These are phyloP conservation scores for Tyto alba DNA, from an alignment of 2,113 vertebrate species.

Conservation along the genomic window DNA sequence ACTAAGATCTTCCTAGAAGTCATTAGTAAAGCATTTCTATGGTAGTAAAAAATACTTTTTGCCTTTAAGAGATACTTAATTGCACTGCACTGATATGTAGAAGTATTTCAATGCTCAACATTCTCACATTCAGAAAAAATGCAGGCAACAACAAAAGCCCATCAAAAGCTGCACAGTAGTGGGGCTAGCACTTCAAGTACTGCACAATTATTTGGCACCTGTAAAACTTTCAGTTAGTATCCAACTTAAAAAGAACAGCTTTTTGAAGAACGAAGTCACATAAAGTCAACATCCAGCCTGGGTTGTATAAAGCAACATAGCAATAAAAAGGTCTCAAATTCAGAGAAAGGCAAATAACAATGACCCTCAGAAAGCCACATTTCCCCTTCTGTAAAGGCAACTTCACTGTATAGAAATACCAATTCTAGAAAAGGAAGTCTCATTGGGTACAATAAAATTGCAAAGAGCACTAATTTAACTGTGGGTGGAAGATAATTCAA, in stretches of 20 bases:
- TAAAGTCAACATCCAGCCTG: neutral
- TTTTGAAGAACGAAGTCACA: neutral
- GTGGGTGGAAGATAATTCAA: neutral
- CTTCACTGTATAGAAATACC: neutral
- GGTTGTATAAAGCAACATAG: neutral
- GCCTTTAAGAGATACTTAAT: neutral
- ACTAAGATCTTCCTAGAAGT: neutral
- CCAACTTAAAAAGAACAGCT: neutral
- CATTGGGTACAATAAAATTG: neutral
- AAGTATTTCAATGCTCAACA: neutral
- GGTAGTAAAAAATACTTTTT: neutral
- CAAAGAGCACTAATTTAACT: neutral
- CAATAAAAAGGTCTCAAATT: neutral
- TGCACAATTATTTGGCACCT: neutral
- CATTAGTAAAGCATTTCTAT: neutral
- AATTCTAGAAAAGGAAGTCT: neutral
- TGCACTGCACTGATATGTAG: neutral
- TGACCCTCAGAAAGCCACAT: neutral
- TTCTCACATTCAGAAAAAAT: neutral
- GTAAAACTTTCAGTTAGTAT: neutral
- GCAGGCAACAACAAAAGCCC: neutral
- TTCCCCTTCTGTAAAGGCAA: neutral
- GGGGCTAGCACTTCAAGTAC: neutral
- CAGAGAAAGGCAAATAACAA: neutral
- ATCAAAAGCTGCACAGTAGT: neutral